Evolutionary conservation across 1,140 invertebrate genomes (phyloP), one percentile per base, ranked within the genome.

Genomic region (Chironomus tepperi): DNA sequence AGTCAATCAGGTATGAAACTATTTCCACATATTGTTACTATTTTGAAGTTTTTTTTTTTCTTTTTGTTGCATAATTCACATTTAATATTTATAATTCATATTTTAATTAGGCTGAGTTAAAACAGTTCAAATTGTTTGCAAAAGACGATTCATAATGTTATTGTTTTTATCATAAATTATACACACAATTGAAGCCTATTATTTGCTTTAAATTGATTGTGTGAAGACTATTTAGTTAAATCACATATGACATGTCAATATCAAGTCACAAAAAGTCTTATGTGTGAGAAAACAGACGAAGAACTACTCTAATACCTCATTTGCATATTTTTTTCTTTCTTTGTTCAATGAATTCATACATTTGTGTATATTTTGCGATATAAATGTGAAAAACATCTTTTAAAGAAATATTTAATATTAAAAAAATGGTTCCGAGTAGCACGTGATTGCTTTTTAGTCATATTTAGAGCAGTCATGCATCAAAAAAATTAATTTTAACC

Each of bases 1-100:
- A 96, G 93, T 75, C 95, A 97, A 82, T 94, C 93, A 79, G 95
- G 85, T 77, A 74, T 81, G 79, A 78, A 15, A 70, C 16, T 70
- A 19, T 70, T 70, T 70, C 65, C 18, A 70, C 10, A 10, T 70
- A 8, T 70, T 21, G 7, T 8, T 70, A 21, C 12, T 34, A 34
- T 34, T 34, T 34, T 34, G 1, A 34, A 34, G 5, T 5, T 34
- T 34, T 34, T 34, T 34, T 34, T 34, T 34, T 34, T 34, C 2
- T 34, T 34, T 1, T 34, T 34, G 24, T 34, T 34, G 24, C 24
- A 34, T 34, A 34, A 34, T 34, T 34, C 24, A 34, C 24, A 34
- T 34, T 34, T 34, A 34, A 2, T 34, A 34, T 2, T 34, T 34
- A 34, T 34, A 2, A 34, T 34, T 34, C 24, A 34, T 34, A 34